Base-by-base conservation (phyloP, 1,140 invertebrate genomes). In the Macrostomum lignano region DNA sequence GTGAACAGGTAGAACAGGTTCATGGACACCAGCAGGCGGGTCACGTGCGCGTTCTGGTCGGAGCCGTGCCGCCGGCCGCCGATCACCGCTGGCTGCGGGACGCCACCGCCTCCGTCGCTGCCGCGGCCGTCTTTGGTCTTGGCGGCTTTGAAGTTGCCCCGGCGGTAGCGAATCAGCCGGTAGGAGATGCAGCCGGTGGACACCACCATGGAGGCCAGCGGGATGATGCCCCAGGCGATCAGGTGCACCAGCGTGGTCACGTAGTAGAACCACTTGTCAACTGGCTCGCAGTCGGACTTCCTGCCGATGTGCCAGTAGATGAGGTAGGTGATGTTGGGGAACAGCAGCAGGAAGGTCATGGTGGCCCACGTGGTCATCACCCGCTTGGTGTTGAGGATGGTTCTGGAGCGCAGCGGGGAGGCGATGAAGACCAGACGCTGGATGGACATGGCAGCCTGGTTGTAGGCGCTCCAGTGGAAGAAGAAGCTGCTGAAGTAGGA, bases 221-320 rank as follows among this genome's bases (percentile, higher is more conserved):
- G 26, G 19, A 28, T 28, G 15, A 28, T 9, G 4, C 26, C 26
- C 26, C 26, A 28, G 7, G 19, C 4, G 5, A 28, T 28, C 26
- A 28, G 15, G 19, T 28, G 14, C 7, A 14, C 15, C 9, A 28
- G 26, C 9, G 26, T 15, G 15, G 26, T 28, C 5, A 28, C 26
- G 4, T 9, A 14, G 19, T 15, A 28, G 19, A 15, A 28, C 4
- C 19, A 7, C 15, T 17, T 28, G 9, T 14, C 15, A 15, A 17
- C 14, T 3, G 26, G 26, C 15, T 28, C 26, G 19, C 26, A 28
- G 19, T 28, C 26, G 15, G 14, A 14, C 5, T 28, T 9, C 19
- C 26, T 3, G n/a, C n/a, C n/a, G 15, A 28, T 17, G 15, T 17
- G 26, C 26, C 26, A 28, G 26, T 28, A 28, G 19, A 28, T 9